These are phyloP conservation scores for Leptinotarsa undecemlineata DNA, from an alignment of 1,140 invertebrate genomes.

Conservation along the genomic window DNA sequence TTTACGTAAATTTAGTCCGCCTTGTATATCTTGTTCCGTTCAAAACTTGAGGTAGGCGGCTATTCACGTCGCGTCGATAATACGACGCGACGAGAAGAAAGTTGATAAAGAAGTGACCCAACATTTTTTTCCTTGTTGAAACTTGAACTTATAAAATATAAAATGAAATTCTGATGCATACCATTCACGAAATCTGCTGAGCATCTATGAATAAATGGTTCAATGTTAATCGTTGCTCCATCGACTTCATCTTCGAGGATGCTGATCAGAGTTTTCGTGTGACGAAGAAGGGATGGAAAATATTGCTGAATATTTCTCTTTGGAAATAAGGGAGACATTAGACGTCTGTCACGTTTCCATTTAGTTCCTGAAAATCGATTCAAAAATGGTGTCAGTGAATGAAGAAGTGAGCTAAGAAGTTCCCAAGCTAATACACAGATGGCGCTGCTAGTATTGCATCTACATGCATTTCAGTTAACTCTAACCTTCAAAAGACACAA, in stretches of 20 bases:
- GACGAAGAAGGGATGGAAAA: slow-evolving; percentile 14
- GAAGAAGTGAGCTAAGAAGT: not conserved
- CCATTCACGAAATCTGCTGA: slow-evolving; percentile 25
- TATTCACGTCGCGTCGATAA: too few relatives aligned
- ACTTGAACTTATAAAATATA: too few relatives aligned
- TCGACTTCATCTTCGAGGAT: slow-evolving; percentile 15
- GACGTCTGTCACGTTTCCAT: slow-evolving; percentile 33
- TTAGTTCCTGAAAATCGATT: slow-evolving; percentile 18
- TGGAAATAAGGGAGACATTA: slow-evolving; percentile 28
- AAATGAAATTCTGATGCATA: not conserved
- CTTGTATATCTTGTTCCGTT: too few relatives aligned
- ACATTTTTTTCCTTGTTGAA: too few relatives aligned
- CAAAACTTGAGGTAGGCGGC: too few relatives aligned
- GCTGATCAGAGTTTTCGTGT: slow-evolving; percentile 14
- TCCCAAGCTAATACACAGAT: too few relatives aligned
- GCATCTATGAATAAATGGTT: slow-evolving; percentile 18
- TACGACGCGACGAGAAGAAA: too few relatives aligned
- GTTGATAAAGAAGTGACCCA: too few relatives aligned
- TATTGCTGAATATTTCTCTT: slow-evolving; percentile 22
- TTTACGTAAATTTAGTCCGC: too few relatives aligned
- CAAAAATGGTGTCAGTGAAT: not conserved
- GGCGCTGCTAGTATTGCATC: too few relatives aligned
- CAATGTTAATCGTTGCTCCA: slow-evolving; percentile 7
- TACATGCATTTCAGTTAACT: too few relatives aligned
- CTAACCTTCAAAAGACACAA: too few relatives aligned